Evolutionary conservation across 2,888 invertebrate species (phyloP).

Genomic region (Folsomia candida): DNA sequence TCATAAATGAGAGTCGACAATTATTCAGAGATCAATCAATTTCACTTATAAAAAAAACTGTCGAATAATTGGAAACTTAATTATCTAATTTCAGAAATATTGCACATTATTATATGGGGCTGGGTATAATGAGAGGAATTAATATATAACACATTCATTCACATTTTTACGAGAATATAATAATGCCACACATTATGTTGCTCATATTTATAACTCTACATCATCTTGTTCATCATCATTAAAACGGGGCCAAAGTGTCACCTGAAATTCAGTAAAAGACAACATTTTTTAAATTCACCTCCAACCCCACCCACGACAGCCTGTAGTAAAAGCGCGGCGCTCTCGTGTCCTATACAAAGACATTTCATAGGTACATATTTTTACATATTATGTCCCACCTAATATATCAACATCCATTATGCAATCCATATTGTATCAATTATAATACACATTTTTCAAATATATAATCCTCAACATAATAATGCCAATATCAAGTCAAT

Average conservation of each 20-base stretch:
- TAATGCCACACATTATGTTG: background rate
- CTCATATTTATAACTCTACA: background rate
- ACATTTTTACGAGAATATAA: background rate
- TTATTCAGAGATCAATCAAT: too few species aligned
- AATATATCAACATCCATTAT: too few species aligned
- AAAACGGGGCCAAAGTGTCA: constrained; percentile 32
- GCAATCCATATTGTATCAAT: background rate
- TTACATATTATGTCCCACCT: background rate
- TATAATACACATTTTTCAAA: background rate
- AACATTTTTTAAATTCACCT: constrained; percentile 34
- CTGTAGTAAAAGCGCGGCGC: background rate
- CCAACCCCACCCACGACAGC: background rate
- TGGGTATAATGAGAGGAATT: background rate
- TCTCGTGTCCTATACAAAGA: background rate
- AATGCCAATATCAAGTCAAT: too few species aligned
- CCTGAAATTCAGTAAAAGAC: constrained; percentile 47
- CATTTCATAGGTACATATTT: background rate
- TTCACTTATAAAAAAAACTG: too few species aligned
- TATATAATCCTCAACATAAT: background rate
- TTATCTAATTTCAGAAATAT: too few species aligned
- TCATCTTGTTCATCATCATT: constrained; percentile 27
- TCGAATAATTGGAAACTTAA: too few species aligned
- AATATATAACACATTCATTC: background rate
- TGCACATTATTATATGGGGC: background rate
- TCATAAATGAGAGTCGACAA: too few species aligned